Percentiles rank a stretch among this genome's conserved stretches.
Evolutionary conservation across 2,888 invertebrate genomes (phyloP).

Genomic region (Tachina lurida): DNA sequence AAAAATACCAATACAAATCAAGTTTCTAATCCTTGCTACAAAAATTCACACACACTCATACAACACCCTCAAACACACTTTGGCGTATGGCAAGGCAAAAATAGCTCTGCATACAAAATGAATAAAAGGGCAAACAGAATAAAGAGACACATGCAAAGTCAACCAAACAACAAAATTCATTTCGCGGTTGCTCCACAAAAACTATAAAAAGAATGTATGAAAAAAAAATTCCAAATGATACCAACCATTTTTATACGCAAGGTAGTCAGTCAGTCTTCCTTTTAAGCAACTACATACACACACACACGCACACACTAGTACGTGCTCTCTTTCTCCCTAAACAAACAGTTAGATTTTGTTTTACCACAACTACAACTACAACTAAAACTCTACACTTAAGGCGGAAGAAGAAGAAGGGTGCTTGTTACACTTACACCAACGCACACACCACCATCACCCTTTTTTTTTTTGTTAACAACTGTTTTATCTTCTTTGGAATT

Average conservation of each 20-base stretch:
- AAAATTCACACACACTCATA: neutral
- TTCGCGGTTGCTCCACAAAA: constrained; percentile 56
- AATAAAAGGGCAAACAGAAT: constrained; percentile 15
- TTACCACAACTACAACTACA: neutral
- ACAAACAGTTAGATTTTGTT: constrained; percentile 27
- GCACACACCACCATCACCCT: constrained; percentile 27
- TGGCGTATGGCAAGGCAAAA: constrained; percentile 1
- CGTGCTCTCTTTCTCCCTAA: constrained; percentile 24
- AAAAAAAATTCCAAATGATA: constrained; percentile 24
- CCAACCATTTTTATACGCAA: constrained; percentile 20
- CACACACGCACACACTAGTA: constrained; percentile 3
- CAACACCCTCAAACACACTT: constrained; percentile 5
- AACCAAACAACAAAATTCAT: constrained; percentile 58
- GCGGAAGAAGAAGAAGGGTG: constrained; percentile 33
- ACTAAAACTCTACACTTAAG: constrained; percentile 51
- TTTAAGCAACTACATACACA: neutral
- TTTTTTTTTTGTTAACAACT: constrained; percentile 44
- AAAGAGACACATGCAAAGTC: constrained; percentile 30
- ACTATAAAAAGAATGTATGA: constrained; percentile 11
- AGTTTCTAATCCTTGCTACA: constrained; percentile 57
- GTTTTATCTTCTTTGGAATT: constrained; percentile 26
- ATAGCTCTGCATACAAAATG: constrained; percentile 47
- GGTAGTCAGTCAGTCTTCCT: neutral
- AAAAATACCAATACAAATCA: constrained; percentile 44
- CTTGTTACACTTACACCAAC: constrained; percentile 44